Conservation (phyloP, 2,113 vertebrate species). For the Colius striatus region DNA sequence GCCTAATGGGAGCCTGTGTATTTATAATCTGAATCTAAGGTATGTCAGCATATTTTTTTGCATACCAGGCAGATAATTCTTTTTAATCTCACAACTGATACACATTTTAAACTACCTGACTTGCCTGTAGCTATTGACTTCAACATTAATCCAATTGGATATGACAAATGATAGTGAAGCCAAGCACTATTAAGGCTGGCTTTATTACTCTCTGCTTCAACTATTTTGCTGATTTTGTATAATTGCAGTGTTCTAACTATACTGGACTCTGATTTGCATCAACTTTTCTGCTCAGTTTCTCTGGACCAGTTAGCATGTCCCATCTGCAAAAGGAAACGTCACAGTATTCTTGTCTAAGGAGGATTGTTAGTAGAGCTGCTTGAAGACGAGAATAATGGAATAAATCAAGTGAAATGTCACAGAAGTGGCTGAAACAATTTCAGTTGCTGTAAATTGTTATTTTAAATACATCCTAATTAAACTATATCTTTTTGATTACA, state of each 20-base stretch:
- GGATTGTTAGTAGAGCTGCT: neutral
- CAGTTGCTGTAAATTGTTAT: neutral
- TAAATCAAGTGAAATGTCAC: neutral
- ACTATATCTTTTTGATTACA: neutral
- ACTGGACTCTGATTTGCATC: neutral
- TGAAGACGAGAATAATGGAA: neutral
- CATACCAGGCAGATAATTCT: neutral
- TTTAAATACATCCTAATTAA: neutral
- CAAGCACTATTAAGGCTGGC: neutral
- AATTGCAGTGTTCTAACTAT: neutral
- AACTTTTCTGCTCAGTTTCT: neutral
- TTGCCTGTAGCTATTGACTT: slow-evolving; percentile 15
- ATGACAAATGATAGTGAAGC: slow-evolving; percentile 5
- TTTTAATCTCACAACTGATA: slow-evolving; percentile 5
- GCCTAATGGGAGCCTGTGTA: neutral
- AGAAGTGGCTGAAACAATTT: neutral
- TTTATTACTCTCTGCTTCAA: slow-evolving; percentile 25
- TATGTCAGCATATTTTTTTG: neutral
- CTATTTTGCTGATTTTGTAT: slow-evolving; percentile 37
- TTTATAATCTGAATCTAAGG: neutral
- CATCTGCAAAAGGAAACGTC: neutral
- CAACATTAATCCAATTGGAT: slow-evolving; percentile 8
- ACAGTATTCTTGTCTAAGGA: neutral
- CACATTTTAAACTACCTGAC: slow-evolving; percentile 10
- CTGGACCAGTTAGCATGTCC: neutral